phyloP scores from a whole-genome alignment of 2,113 vertebrate species.

The Laticauda colubrina region DNA sequence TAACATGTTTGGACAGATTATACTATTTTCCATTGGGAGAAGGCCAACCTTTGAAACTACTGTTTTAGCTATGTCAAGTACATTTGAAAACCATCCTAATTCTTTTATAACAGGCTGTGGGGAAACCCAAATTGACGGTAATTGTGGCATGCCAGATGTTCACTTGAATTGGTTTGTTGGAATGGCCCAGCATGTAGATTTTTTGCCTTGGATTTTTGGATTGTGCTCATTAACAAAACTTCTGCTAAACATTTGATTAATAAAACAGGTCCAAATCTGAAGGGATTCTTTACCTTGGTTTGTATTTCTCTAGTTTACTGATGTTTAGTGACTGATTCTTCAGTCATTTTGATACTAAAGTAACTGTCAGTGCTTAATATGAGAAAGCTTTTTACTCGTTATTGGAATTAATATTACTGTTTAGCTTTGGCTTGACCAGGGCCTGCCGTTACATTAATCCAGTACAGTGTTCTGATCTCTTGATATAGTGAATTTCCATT shows the following conservation, averaged over 20 bases:
- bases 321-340: not conserved
- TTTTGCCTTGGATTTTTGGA: slow-evolving; percentile 27
- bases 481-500: not conserved
- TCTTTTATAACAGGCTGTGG: slow-evolving; percentile 63
- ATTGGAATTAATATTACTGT: not conserved
- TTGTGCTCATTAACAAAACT: slow-evolving; percentile 12
- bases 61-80: not conserved
- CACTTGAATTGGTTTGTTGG: not conserved
- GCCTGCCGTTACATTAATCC: not conserved
- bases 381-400: not conserved
- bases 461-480: not conserved
- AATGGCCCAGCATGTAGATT: slow-evolving; percentile 27
- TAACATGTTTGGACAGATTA: not conserved
- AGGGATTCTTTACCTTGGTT: not conserved
- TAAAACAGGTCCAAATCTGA: not conserved
- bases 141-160: slow-evolving; percentile 27
- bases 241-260: slow-evolving; percentile 1
- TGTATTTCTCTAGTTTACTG: not conserved
- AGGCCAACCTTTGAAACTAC: not conserved
- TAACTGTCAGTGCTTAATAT: not conserved
- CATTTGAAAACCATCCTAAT: slow-evolving; percentile 45
- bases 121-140: slow-evolving; percentile 62
- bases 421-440: not conserved
- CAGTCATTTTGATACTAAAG: not conserved
- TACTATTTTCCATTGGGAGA: not conserved